These are phyloP conservation scores for Labeo calbasu DNA, from an alignment of 2,797 vertebrate genomes.

Conservation along the genomic window DNA sequence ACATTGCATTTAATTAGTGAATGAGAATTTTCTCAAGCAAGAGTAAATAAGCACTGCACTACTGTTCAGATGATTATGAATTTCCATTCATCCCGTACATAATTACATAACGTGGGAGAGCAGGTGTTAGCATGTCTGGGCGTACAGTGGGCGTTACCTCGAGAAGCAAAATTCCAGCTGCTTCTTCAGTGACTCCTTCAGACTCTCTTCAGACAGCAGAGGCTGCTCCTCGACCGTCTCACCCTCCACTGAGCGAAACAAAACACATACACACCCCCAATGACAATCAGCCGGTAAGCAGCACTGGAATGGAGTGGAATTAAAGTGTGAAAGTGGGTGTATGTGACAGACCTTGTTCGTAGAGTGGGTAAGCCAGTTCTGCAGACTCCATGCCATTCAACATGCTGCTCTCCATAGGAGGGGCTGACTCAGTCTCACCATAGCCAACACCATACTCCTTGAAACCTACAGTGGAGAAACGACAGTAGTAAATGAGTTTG, in stretches of 20 bases:
- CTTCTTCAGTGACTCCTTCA: constrained; percentile 93
- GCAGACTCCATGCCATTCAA: constrained; percentile 88
- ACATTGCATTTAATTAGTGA: constrained; percentile 11
- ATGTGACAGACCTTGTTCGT: constrained; percentile 65
- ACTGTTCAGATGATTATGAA: constrained; percentile 1
- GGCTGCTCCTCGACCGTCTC: constrained; percentile 75
- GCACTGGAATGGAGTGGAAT: neutral
- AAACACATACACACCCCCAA: constrained; percentile 18
- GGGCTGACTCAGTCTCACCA: constrained; percentile 31
- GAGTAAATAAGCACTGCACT: constrained; percentile 4
- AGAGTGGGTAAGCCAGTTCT: constrained; percentile 72
- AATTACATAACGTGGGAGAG: neutral
- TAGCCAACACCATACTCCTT: constrained; percentile 38
- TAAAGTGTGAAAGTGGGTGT: constrained; percentile 1
- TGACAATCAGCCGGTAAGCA: constrained; percentile 7
- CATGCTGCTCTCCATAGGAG: constrained; percentile 75
- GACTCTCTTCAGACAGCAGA: constrained; percentile 84
- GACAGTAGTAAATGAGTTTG: neutral
- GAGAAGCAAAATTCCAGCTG: constrained; percentile 98
- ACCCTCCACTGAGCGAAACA: constrained; percentile 74
- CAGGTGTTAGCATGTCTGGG: neutral
- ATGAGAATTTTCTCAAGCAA: neutral
- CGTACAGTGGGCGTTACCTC: constrained; percentile 74
- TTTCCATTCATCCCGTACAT: neutral
- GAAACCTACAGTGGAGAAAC: constrained; percentile 22